These are phyloP conservation scores for Rhea americana DNA, from an alignment of 2,113 vertebrate genomes.

Conservation along the genomic window DNA sequence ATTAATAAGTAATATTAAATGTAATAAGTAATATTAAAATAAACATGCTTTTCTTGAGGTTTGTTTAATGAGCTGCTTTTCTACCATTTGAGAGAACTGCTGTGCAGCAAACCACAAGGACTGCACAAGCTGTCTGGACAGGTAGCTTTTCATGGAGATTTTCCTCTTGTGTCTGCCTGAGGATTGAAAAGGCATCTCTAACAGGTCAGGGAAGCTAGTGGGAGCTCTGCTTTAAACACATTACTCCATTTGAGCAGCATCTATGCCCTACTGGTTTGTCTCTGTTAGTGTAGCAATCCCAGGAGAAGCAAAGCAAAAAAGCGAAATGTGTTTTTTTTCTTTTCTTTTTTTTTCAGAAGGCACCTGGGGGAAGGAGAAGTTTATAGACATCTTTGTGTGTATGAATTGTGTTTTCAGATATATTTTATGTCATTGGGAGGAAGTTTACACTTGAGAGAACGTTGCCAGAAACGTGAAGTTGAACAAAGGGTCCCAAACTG, in stretches of 20 bases:
- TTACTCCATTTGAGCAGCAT: accelerated
- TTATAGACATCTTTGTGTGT: not conserved
- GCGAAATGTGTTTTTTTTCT: too few relatives aligned
- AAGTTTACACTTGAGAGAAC: not conserved
- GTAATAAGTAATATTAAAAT: not conserved
- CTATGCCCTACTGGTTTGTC: not conserved
- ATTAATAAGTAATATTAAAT: not conserved
- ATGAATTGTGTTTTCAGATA: not conserved
- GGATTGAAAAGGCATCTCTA: not conserved
- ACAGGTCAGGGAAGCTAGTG: not conserved
- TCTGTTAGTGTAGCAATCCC: not conserved
- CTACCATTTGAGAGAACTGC: not conserved
- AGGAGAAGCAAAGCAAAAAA: not conserved
- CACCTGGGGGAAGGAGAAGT: not conserved
- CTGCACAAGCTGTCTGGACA: not conserved
- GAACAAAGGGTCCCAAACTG: not conserved
- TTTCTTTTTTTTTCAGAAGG: not conserved
- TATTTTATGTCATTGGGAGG: not conserved
- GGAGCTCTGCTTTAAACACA: not conserved
- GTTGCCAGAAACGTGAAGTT: not conserved
- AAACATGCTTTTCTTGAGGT: not conserved
- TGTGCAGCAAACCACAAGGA: not conserved
- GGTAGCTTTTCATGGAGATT: not conserved
- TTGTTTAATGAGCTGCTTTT: not conserved
- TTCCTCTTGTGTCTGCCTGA: not conserved